Conservation (phyloP, 2,113 vertebrate species). For the Macrotis lagotis region DNA sequence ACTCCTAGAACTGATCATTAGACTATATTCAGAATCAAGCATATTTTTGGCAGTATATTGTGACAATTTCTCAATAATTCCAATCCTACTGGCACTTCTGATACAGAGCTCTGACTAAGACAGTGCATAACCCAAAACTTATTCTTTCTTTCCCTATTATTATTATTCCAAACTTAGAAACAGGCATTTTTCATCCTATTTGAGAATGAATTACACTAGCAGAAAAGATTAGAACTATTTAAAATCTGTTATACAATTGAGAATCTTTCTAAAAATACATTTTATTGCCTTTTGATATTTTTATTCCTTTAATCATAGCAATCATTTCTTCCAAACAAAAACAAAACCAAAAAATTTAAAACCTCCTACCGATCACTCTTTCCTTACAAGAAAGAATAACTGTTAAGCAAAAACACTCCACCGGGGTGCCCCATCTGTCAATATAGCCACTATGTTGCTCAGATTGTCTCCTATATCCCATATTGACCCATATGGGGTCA, state of each 20-base stretch:
- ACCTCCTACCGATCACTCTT: background rate
- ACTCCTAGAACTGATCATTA: background rate
- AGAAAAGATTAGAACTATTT: background rate
- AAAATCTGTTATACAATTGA: background rate
- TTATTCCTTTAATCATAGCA: background rate
- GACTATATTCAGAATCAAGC: background rate
- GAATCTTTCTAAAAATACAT: background rate
- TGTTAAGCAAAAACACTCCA: background rate
- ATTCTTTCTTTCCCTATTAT: background rate
- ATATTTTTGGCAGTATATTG: background rate
- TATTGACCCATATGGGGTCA: no score
- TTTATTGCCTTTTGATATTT: background rate
- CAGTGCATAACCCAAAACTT: background rate
- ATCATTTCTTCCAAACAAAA: background rate
- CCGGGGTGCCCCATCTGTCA: background rate
- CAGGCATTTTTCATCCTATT: background rate
- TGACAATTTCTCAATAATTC: background rate
- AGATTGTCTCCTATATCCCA: no score
- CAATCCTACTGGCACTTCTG: background rate
- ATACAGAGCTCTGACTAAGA: background rate
- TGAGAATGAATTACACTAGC: background rate
- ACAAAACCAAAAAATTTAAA: background rate
- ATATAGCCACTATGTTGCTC: background rate
- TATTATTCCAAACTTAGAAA: background rate
- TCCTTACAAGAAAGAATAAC: background rate